Evolutionary conservation across 1,140 invertebrate species (phyloP), one percentile per base, ranked within the genome.

Genomic region (Zaprionus kolodkinae): DNA sequence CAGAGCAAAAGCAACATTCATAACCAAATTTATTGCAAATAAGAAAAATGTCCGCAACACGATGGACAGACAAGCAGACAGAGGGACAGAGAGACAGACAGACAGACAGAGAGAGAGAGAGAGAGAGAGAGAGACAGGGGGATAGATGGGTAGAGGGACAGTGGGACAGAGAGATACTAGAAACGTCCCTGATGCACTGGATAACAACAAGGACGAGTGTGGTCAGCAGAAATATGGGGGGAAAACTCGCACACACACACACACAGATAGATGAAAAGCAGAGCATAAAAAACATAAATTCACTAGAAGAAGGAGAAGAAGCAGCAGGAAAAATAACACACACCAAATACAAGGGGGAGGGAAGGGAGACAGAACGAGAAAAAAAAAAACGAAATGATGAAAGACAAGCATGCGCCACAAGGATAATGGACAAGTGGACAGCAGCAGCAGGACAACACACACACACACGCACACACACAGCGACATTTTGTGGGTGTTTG

Each of bases 1-100:
- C 85, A 45, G n/a, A 50, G 45, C 45, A 21, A 50, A 17, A 50
- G 45, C 69, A 86, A 91, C 89, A 91, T 91, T 91, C 90, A 91
- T 91, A 91, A 91, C 76, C 89, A 91, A 91, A 91, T 91, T 91
- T 91, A 91, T 91, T 86, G 89, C 90, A 91, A 91, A 91, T 91
- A 91, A 91, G 90, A 91, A 91, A 91, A 91, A 91, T 91, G 90
- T 78, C 73, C 80, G 71, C 74, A 65, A 65, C 70, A 81, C 81
- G 81, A 84, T 62, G 72, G 69, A 76, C 74, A 82, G 62, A 64
- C 74, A 70, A 43, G 63, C 13, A 38, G 55, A 68, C 38, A 40
- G 45, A 63, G 27, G 27, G 33, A 33, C 45, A 30, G 36, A 50
- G 10, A 63, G 55, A 76, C 61, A 73, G 66, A 73, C 57, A 27